Percentiles rank a stretch among this genome's conserved stretches.
Evolutionary conservation across 2,797 vertebrate genomes (phyloP).

Genomic region (Chelmon rostratus): DNA sequence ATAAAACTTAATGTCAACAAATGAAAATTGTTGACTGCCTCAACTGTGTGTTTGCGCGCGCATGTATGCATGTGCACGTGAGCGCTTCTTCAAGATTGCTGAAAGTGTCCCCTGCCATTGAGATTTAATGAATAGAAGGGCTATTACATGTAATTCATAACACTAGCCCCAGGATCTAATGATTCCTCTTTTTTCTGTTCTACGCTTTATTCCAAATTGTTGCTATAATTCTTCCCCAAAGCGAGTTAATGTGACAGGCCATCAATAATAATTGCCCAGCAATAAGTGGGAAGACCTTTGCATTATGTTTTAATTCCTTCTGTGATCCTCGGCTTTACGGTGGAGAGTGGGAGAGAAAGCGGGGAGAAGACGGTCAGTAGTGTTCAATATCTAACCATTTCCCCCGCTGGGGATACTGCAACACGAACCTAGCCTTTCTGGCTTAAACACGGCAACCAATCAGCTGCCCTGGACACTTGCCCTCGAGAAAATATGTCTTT

Average conservation of each 20-base stretch:
- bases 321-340: slow-evolving; percentile 63
- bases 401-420: slow-evolving; percentile 32
- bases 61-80: background rate
- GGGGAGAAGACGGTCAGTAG: slow-evolving; percentile 47
- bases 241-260: slow-evolving; percentile 83
- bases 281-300: slow-evolving; percentile 84
- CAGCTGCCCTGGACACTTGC: slow-evolving; percentile 53
- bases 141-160: slow-evolving; percentile 83
- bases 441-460: slow-evolving; percentile 63
- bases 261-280: slow-evolving; percentile 83
- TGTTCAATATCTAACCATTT: slow-evolving; percentile 79
- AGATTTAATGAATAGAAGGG: slow-evolving; percentile 80
- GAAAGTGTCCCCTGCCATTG: slow-evolving; percentile 75
- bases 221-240: slow-evolving; percentile 83
- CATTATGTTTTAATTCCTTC: slow-evolving; percentile 86
- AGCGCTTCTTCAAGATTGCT: slow-evolving; percentile 64
- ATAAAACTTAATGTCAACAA: slow-evolving; percentile 63
- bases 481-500: slow-evolving; percentile 73
- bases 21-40: slow-evolving; percentile 60
- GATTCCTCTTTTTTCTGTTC: slow-evolving; percentile 81
- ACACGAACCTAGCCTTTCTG: slow-evolving; percentile 55
- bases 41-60: slow-evolving; percentile 9
- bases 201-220: slow-evolving; percentile 84
- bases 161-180: slow-evolving; percentile 77
- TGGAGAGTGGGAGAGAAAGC: slow-evolving; percentile 37